Base-by-base conservation (phyloP, 2,113 vertebrate genomes). In the Ursus arctos region DNA sequence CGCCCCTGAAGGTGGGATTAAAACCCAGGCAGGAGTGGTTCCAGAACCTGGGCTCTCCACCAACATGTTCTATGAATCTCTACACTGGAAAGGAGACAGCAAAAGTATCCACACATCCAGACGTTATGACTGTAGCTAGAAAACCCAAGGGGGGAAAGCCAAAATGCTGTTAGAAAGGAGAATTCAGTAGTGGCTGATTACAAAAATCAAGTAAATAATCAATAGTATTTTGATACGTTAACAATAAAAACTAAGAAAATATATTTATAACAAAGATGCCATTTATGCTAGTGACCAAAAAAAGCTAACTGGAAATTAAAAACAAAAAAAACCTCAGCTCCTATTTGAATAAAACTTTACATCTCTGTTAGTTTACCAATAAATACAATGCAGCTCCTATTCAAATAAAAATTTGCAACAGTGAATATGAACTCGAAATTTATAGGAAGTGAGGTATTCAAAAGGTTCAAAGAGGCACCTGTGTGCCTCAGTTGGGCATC, bases 211-310 rank as follows among this genome's bases (percentile, higher is more conserved):
- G 6, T 59, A 71, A 83, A 96, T 92, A 84, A 72, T 61, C 47
- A 76, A 31, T 0, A 94, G 43, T 43, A 79, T 51, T 81, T 92
- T 84, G 43, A 76, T 19, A 14, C 65, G 7, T 91, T 94, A 91
- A 88, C 43, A 77, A 76, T 84, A 67, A 95, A 72, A 43, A 83
- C 49, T 33, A 88, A 67, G 53, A 81, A 87, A 72, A 55, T 51
- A 80, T 40, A 65, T 26, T 57, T 61, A 69, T 59, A 61, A 93
- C 36, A 85, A 92, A 88, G 57, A 79, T n/a, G 53, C 10, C 33
- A 79, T 33, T 95, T 91, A 95, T 14, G 47, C 33, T 84, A 63
- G 19, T 77, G 31, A 92, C 36, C 9, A 79, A 71, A 92, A 91
- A 47, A 67, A 85, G 24, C 26, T 92, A 93, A 88, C 69, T 47